Evolutionary conservation across 2,113 vertebrate genomes (phyloP), one percentile per base, ranked within the genome.

Genomic region (Gadus macrocephalus): DNA sequence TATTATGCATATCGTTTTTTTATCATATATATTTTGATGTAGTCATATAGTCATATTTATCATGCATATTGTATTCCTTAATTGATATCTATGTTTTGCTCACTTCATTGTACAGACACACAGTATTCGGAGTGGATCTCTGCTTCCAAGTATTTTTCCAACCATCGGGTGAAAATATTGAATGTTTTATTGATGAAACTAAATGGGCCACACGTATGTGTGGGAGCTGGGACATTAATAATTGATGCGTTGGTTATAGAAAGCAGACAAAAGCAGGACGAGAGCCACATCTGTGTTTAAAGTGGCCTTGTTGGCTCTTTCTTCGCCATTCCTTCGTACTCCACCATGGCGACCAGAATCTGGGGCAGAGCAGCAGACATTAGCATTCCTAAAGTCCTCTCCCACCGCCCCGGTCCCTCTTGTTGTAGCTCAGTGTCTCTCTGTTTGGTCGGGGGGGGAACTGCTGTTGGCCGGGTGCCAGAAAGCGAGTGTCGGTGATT

Each of bases 161-260:
- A 49, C 42, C 67, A 31, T 8, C 71, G 68, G 60, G 59, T 56
- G 68, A 75, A 66, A 61, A 62, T 80, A 68, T 89, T 74, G 83
- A 75, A 90, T 92, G 74, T 86, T 86, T 91, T 90, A 91, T 92
- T 89, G 87, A 91, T 88, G 85, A 78, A 78, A 88, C 89, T 90
- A 90, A 91, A 80, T 90, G 86, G 87, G 83, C 71, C 78, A 78
- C 84, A 80, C 78, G 69, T 71, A 82, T 89, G 83, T 83, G 83
- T 16, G 67, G 74, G 74, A 77, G 74, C 65, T 58, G 55, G 15
- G 53, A 49, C 28, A 73, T 92, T 55, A 90, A 91, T 88, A 83
- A 90, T 91, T 86, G 68, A 92, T 77, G 73, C 5, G 16, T 35
- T 58, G 67, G 27, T 84, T 86, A 49, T 87, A 84, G 73, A 86